Evolutionary conservation across 2,113 vertebrate species (phyloP), one percentile per base, ranked within the genome.

Genomic region (Pavo muticus): DNA sequence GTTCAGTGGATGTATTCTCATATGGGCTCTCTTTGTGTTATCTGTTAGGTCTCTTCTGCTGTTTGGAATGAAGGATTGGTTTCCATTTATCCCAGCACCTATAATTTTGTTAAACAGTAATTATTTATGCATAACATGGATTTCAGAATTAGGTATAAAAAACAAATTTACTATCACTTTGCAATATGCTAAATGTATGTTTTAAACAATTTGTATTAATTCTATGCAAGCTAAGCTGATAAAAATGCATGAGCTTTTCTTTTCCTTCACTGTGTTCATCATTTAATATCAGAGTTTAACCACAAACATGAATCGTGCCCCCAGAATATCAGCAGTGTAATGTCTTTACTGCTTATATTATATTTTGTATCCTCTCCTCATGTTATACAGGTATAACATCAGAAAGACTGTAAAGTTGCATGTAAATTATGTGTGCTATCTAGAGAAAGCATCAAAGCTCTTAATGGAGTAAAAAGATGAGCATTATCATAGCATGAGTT

Each of bases 81-180:
- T 98, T 96, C 56, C 84, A 84, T 91, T 95, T 93, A 83, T 50
- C 68, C 13, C 70, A 87, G 17, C 39, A 96, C 70, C 88, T 88
- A 84, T 94, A 93, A 94, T 94, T 97, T 94, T 93, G 64, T 71
- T 96, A 95, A 97, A 83, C 75, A 93, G 84, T 76, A 95, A 93
- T 95, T 91, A 92, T 78, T 88, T 84, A 91, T 92, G 45, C 84
- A 75, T 69, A 88, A 32, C 25, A 67, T 39, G 44, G 17, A 44
- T 77, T 97, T 97, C 68, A 96, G 91, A 92, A 90, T 72, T 88
- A 88, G 14, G 14, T 95, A 95, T 87, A 78, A 93, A 92, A 94
- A 89, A 4, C 77, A 21, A 77, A 90, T 64, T 93, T 40, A 63
- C 79, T 88, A 69, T 79, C 9, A 10, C 18, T 95, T 64, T 91